Percentiles rank a stretch among this genome's conserved stretches.
phyloP scores from a whole-genome alignment of 2,113 vertebrate genomes.

The Gasterosteus nipponicus region DNA sequence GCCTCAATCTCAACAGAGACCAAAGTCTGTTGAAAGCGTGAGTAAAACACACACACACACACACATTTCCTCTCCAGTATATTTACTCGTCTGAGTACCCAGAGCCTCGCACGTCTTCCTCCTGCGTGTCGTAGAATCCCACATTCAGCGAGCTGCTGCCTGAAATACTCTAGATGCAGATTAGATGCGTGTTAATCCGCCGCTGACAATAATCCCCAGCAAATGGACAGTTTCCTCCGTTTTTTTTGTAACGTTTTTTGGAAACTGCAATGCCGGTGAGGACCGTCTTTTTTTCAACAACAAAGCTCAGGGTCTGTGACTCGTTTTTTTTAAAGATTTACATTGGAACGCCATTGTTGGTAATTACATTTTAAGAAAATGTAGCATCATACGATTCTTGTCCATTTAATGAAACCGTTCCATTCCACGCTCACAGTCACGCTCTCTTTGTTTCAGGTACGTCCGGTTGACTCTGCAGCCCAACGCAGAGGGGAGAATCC shows the following conservation, averaged over 20 bases:
- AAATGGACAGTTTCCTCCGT: background rate
- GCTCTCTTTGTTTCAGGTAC: slow-evolving; percentile 81
- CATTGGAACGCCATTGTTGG: background rate
- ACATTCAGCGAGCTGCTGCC: background rate
- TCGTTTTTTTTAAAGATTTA: background rate
- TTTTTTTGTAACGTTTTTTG: background rate
- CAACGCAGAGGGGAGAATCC: slow-evolving; percentile 92
- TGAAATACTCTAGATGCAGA: background rate
- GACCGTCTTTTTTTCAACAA: background rate
- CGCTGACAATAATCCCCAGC: background rate
- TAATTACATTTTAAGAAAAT: background rate
- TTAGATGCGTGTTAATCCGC: background rate
- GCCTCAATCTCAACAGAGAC: slow-evolving; percentile 95
- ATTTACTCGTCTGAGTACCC: background rate
- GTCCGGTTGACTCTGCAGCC: slow-evolving; percentile 93
- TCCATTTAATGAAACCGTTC: too few relatives aligned
- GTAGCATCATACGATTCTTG: too few relatives aligned
- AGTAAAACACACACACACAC: slow-evolving; percentile 76
- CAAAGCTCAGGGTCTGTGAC: background rate
- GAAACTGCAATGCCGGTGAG: background rate
- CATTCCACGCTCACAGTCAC: too few relatives aligned
- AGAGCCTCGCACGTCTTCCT: background rate
- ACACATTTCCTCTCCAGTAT: slow-evolving; percentile 8
- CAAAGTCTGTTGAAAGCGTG: slow-evolving; percentile 97
- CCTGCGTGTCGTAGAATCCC: background rate